Evolutionary conservation across 2,797 vertebrate species (phyloP), one percentile per base, ranked within the genome.

Genomic region (Chrysocyon brachyurus): DNA sequence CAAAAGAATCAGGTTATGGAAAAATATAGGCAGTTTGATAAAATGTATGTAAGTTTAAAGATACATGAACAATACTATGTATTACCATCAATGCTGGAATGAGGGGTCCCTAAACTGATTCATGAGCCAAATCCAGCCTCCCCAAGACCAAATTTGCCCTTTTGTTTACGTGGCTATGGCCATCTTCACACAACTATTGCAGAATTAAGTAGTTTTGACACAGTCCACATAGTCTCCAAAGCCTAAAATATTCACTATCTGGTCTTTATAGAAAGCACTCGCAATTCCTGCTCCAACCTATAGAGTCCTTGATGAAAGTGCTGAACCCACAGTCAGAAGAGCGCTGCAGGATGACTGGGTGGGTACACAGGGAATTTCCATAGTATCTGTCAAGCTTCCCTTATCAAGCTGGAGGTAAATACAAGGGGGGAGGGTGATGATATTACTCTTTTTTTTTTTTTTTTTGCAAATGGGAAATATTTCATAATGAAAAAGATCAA

Each of bases 381-480:
- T 15, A 82, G 16, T 4, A 70, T 16, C 68, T 68, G 11, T 54
- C 40, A 90, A 52, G 5, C 14, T 36, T 24, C 46, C 24, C 49
- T 87, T 63, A 36, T 86, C 49, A 64, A 93, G 4, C 33, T 61
- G 9, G 11, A 6, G 52, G 19, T 83, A 93, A 85, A 46, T 68
- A 59, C 1, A 54, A 90, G 26, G 40, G 40, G 40, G 40, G 28
- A 12, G 70, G 28, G 11, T 94, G 26, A 73, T 63, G 63, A 61
- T 24, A 75, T 46, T 64, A 77, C 17, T 89, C n/a, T 68, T 3
- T n/a, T 61, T 46, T 40, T 40, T 81, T 40, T 81, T 40, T 81
- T 90, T 33, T 86, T 36, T 82, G 21, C 56, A 17, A 57, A 6
- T 46, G 78, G 24, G n/a, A 87, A 96, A 75, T 92, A 92, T 81